Base-by-base conservation (phyloP, 2,888 invertebrate genomes). In the Mesopsocus fuscifrons region DNA sequence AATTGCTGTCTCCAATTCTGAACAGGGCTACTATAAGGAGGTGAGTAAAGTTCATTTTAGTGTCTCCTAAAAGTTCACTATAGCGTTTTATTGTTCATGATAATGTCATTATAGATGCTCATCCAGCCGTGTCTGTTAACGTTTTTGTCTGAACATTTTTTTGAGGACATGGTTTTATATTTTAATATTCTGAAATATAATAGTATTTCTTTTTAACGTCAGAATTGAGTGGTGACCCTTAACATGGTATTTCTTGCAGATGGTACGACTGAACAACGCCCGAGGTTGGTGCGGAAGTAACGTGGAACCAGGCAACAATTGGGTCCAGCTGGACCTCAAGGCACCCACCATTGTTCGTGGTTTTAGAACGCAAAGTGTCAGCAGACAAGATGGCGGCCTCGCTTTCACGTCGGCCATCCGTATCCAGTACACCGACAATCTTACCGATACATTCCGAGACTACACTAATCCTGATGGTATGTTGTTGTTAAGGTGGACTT, bases 281-380 rank as follows among this genome's bases (percentile, higher is more conserved):
- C 74, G 73, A 42, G 89, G 89, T 35, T 91, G 91, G 91, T 92
- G 91, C 59, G 91, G 91, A 8, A 79, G 76, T 53, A 78, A 77
- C 41, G 66, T 78, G 41, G 85, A 88, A 56, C 81, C 83, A 4
- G 89, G 88, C 40, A 73, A 78, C 15, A 91, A 91, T 57, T 91
- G 89, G 88, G 74, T 85, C 42, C 65, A 81, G 48, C 69, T 91
- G 47, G 91, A 92, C 55, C 67, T 91, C 49, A 78, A 81, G 62
- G 85, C 89, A 17, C 85, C 88, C 0, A 84, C 85, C 0, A 80
- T 91, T 20, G 72, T 91, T 44, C 71, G 88, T 53, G 91, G 91
- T 9, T 91, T 92, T 62, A 70, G 89, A 51, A 88, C 89, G 1
- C 88, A 85, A 70, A 83, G 87, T 41, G 87, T 89, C 0, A 72